Conservation (phyloP, 2,797 vertebrate species). For the Atherinosoma microstoma region DNA sequence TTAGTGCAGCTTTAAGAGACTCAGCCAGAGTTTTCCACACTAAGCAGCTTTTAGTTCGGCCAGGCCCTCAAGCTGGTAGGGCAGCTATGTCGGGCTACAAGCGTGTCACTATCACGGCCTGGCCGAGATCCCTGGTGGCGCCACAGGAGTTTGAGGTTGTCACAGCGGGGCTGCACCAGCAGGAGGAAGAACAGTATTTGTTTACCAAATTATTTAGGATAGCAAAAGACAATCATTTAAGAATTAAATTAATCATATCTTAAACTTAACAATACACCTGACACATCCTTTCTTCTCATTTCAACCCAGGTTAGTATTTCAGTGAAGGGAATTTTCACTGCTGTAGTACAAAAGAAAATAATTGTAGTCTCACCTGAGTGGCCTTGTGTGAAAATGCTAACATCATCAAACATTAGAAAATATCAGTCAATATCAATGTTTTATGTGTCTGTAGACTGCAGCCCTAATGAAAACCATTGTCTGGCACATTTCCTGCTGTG, state of each 20-base stretch:
- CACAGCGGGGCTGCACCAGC: constrained; percentile 10
- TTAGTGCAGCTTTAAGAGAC: constrained; percentile 79
- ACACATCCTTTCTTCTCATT: constrained; percentile 2
- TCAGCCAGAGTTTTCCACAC: constrained; percentile 62
- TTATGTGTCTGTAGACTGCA: constrained; percentile 24
- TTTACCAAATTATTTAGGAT: background rate
- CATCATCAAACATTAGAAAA: constrained; percentile 40
- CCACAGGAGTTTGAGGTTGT: constrained; percentile 23
- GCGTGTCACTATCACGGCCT: constrained; percentile 61
- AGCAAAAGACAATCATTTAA: background rate
- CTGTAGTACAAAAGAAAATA: constrained; percentile 20
- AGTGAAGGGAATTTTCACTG: background rate
- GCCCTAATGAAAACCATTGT: constrained; percentile 18
- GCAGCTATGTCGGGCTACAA: constrained; percentile 53
- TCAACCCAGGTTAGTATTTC: background rate
- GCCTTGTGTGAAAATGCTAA: constrained; percentile 23
- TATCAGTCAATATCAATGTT: constrained; percentile 40
- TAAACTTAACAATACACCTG: background rate
- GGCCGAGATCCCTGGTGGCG: constrained; percentile 40
- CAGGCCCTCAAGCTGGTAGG: constrained; percentile 35
- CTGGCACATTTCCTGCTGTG: constrained; percentile 39
- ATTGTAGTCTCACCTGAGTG: background rate
- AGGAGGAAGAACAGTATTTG: background rate
- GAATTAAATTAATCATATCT: background rate
- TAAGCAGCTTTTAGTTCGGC: constrained; percentile 78